Evolutionary conservation across 2,797 vertebrate species (phyloP), one percentile per base, ranked within the genome.

Genomic region (Semotilus atromaculatus): DNA sequence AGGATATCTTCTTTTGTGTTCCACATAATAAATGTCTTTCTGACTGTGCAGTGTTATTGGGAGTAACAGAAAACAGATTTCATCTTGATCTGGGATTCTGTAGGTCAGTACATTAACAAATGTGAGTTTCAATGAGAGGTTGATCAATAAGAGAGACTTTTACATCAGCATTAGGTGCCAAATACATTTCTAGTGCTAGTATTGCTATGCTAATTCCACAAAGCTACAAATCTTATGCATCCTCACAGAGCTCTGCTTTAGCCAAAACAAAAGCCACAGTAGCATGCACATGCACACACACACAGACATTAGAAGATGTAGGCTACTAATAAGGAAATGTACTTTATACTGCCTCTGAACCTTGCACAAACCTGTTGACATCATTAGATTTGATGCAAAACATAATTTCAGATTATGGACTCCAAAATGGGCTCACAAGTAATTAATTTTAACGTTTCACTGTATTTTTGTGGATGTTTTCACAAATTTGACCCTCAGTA

Each of bases 221-320:
- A 74, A 83, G 34, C 58, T 74, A 53, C 29, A 75, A 53, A 83
- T 75, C 31, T 1, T 67, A 75, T 67, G 60, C 71, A 23, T 36
- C 81, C 55, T 82, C 81, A 74, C 81, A 64, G 71, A 48, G 29
- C 81, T 74, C 34, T 14, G 29, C 21, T 19, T 64, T 36, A 82
- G 58, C 43, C 43, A 23, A 82, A 82, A 51, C n/a, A 64, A 43
- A 82, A 60, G 40, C 5, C 45, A n/a, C 14, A 29, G 7, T 43
- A 43, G 36, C 55, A 77, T 23, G 14, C 53, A 77, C 53, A 38
- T 3, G 23, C 53, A 26, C 23, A 55, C 31, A 58, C 23, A 11
- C 51, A 40, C 21, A 38, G 4, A 76, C 8, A 36, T 6, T 38
- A 62, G 16, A 77, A 40, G 7, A 8, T 60, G 36, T 60, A 16